Conservation (phyloP, 2,797 vertebrate species). For the Macroramphosus scolopax region DNA sequence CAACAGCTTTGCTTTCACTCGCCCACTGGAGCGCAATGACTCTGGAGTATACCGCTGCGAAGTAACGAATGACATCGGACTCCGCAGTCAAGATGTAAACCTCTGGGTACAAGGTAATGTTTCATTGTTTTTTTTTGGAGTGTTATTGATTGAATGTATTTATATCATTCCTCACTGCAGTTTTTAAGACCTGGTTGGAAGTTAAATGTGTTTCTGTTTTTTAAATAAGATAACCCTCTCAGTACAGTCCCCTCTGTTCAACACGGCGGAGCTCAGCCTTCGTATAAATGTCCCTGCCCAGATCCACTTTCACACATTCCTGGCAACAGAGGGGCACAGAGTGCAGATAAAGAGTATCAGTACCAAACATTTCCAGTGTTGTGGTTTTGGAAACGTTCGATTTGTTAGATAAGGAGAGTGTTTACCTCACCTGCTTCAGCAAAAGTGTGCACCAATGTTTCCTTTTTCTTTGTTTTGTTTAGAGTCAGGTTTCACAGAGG, state of each 20-base stretch:
- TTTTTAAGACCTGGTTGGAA: slow-evolving; percentile 1
- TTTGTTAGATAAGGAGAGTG: slow-evolving; percentile 56
- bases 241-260: slow-evolving; percentile 27
- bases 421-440: slow-evolving; percentile 51
- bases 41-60: slow-evolving; percentile 93
- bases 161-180: neutral
- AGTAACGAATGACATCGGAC: slow-evolving; percentile 88
- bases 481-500: slow-evolving; percentile 55
- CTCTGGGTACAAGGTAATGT: slow-evolving; percentile 87
- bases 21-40: slow-evolving; percentile 87
- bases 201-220: neutral
- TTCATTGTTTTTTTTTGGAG: slow-evolving; percentile 5
- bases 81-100: slow-evolving; percentile 82
- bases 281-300: slow-evolving; percentile 41
- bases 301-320: slow-evolving; percentile 71
- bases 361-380: slow-evolving; percentile 60
- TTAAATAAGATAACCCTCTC: slow-evolving; percentile 40
- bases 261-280: slow-evolving; percentile 46
- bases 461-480: slow-evolving; percentile 51
- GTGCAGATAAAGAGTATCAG: slow-evolving; percentile 60
- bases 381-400: slow-evolving; percentile 68
- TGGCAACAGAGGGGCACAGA: slow-evolving; percentile 49
- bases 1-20: slow-evolving; percentile 86
- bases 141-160: neutral
- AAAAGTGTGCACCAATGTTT: slow-evolving; percentile 30